These are phyloP conservation scores for Ctena decussata DNA, from an alignment of 2,888 invertebrate genomes.

Conservation along the genomic window DNA sequence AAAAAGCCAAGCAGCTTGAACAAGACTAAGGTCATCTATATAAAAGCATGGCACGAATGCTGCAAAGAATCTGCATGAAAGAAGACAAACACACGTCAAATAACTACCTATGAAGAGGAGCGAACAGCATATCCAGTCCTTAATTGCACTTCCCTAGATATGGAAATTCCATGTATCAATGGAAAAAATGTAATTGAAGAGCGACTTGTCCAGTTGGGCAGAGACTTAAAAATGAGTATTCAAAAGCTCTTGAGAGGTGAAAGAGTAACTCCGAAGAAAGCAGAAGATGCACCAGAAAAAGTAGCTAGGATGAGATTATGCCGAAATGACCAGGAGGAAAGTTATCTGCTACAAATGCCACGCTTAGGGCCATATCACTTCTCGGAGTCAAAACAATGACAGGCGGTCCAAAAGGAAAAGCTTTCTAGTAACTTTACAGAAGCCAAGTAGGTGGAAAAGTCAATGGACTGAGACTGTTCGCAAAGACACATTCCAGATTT, in stretches of 20 bases:
- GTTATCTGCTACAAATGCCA: neutral
- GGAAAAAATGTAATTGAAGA: slow-evolving; percentile 17
- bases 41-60: slow-evolving; percentile 31
- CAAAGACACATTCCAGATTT: neutral
- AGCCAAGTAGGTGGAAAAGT: neutral
- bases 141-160: neutral
- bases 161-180: neutral
- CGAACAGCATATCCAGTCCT: neutral
- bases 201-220: no score
- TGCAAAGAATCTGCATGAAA: slow-evolving; percentile 3
- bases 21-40: slow-evolving; percentile 31
- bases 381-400: neutral
- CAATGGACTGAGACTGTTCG: neutral
- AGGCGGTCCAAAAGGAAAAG: no score
- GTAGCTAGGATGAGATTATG: neutral
- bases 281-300: neutral
- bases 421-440: no score
- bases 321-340: neutral
- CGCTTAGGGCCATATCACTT: neutral
- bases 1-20: slow-evolving; percentile 23
- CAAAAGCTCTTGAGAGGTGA: neutral
- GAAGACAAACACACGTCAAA: no score
- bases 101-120: no score
- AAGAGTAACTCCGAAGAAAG: neutral
- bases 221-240: no score